These are phyloP conservation scores for Harpagoxenus sublaevis DNA, from an alignment of 2,888 invertebrate species.

Conservation along the genomic window DNA sequence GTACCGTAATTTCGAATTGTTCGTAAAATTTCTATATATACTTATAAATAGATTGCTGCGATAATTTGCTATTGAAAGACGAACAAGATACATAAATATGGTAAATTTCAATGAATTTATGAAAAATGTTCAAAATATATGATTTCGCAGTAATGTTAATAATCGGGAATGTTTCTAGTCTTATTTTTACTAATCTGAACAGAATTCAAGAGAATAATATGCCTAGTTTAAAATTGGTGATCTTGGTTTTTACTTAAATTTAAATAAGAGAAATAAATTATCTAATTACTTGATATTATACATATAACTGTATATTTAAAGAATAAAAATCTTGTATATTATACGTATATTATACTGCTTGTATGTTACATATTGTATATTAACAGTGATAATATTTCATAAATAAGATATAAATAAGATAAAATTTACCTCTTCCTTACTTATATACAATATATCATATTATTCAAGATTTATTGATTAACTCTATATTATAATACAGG, in stretches of 20 bases:
- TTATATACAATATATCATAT: no score
- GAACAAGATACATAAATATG: not conserved
- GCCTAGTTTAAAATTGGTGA: not conserved
- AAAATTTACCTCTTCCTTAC: not conserved
- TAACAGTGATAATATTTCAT: not conserved
- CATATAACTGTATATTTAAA: not conserved
- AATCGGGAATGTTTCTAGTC: not conserved
- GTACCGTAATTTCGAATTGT: not conserved
- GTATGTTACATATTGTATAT: not conserved
- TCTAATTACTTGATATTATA: not conserved
- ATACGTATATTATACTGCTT: not conserved
- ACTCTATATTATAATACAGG: not conserved
- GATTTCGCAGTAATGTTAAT: not conserved
- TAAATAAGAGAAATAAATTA: not conserved
- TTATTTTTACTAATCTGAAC: not conserved
- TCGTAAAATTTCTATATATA: not conserved
- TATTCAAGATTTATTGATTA: no score
- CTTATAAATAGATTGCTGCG: not conserved
- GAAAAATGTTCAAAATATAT: not conserved
- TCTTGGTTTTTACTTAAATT: not conserved
- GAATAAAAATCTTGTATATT: not conserved
- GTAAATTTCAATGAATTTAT: not conserved
- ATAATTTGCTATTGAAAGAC: not conserved
- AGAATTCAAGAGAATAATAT: not conserved
- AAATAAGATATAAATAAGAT: not conserved